Evolutionary conservation across 2,888 invertebrate genomes (phyloP), one percentile per base, ranked within the genome.

Genomic region (Sminthurides aquaticus): DNA sequence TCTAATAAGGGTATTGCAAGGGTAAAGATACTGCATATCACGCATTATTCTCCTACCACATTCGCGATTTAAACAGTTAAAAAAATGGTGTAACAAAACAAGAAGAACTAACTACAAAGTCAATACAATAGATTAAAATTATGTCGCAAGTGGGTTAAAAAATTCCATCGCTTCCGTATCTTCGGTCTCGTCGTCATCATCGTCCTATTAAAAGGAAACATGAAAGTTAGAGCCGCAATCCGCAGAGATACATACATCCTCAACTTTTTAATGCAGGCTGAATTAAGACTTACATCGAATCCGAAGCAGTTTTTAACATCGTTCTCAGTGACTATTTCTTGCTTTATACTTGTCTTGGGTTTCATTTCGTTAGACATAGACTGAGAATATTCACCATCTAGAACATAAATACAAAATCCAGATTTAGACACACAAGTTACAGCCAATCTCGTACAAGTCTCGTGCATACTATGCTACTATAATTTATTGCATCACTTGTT

Each of bases 281-380:
- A n/a, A n/a, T n/a, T n/a, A n/a, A 24, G 29, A 71, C 76, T 89
- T 74, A 82, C 84, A 78, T 90, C 90, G 79, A 91, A 90, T 1
- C 90, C 90, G 73, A 91, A 91, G 78, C 90, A 91, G 22, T 86
- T 86, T 76, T 88, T 85, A 79, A 89, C 87, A 69, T 90, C 90
- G 74, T 85, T 85, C 74, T 80, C 75, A 59, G 77, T 79, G 72
- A 80, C 76, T 69, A 76, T 74, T 69, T 74, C 72, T 73, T 77
- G 75, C 62, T 75, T 83, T 80, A 5, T 83, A 76, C 67, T 81
- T 80, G 57, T 27, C 58, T 70, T 74, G 24, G 62, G 65, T 34
- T 68, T 70, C 24, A 66, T 67, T 24, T 73, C 70, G 18, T 71
- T 67, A 20, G 54, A 25, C n/a, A 68, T 58, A 20, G 24, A 28